Conservation (phyloP, 2,113 vertebrate species). For the Gadus macrocephalus region DNA sequence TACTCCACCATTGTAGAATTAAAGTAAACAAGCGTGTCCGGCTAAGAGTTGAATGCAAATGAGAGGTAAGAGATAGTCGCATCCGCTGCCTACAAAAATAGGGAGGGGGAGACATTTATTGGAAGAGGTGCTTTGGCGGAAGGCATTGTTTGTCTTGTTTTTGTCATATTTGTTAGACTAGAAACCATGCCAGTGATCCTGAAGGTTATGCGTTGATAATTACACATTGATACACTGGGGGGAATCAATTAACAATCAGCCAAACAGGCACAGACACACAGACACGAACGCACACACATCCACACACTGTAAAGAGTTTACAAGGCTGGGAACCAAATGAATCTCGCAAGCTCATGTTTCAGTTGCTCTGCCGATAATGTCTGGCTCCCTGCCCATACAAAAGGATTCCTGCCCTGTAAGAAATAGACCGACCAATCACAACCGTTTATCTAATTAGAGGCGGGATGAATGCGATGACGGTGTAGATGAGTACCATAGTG, state of each 20-base stretch:
- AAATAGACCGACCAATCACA: too few relatives aligned
- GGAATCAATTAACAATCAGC: neutral
- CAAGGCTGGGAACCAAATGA: neutral
- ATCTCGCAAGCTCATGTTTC: too few relatives aligned
- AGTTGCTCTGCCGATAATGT: too few relatives aligned
- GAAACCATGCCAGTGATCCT: neutral
- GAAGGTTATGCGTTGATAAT: neutral
- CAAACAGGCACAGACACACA: constrained; percentile 15
- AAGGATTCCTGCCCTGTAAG: neutral
- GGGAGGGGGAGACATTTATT: neutral
- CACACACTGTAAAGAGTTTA: constrained; percentile 10
- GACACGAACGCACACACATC: constrained; percentile 6
- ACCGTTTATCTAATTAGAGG: too few relatives aligned
- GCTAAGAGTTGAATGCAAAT: constrained; percentile 44
- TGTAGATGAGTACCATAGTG: too few relatives aligned
- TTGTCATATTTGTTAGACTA: too few relatives aligned
- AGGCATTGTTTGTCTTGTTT: neutral
- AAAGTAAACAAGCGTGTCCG: constrained; percentile 55
- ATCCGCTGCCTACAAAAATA: neutral
- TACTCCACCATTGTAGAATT: constrained; percentile 52
- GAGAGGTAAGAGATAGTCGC: constrained; percentile 33
- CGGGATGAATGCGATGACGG: too few relatives aligned
- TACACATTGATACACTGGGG: neutral
- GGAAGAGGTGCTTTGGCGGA: neutral
- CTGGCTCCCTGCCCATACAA: neutral